Evolutionary conservation across 2,797 vertebrate species (phyloP), one percentile per base, ranked within the genome.

Genomic region (Sphaeramia orbicularis): DNA sequence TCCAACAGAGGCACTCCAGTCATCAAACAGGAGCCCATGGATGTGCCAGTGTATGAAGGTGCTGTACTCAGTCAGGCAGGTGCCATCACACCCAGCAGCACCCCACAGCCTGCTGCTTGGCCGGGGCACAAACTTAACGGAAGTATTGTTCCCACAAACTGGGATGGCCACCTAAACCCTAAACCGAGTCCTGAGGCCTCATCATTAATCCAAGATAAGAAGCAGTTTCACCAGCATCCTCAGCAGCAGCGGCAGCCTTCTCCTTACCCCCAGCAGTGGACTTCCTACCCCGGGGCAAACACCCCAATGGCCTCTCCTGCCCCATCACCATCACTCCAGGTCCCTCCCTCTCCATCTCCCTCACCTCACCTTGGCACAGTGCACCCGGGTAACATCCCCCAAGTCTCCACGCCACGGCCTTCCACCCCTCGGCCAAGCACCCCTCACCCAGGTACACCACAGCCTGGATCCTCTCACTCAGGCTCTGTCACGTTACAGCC

Each of bases 1-100:
- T 77, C 85, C 58, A 89, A 86, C 61, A 77, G 89, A 73, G 88
- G 84, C 70, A 93, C 90, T 44, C 92, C 93, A 0, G 74, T 95
- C 74, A 96, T 99, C 88, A 99, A 99, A 79, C 96, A 98, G 88
- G 98, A 99, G 73, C 97, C 97, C 0, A 81, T 93, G 2, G 97
- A 97, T 65, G 77, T 95, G 14, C 90, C 94, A 0, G 80, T 93
- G 0, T 83, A 94, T 68, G 83, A 93, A 75, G 89, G 86, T 37
- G 14, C 81, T 45, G 42, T 84, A 59, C 51, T 74, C 1, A 74
- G 57, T 55, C 90, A 86, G 43, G 68, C 80, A 50, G 80, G 89
- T 54, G 66, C 74, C 13, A 84, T 74, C 71, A 89, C 89, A 47
- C 88, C 90, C 0, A 85, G 83, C 65, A 83, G 73, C 67, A 89